phyloP scores from a whole-genome alignment of 2,113 vertebrate genomes.

The Sialia sialis region DNA sequence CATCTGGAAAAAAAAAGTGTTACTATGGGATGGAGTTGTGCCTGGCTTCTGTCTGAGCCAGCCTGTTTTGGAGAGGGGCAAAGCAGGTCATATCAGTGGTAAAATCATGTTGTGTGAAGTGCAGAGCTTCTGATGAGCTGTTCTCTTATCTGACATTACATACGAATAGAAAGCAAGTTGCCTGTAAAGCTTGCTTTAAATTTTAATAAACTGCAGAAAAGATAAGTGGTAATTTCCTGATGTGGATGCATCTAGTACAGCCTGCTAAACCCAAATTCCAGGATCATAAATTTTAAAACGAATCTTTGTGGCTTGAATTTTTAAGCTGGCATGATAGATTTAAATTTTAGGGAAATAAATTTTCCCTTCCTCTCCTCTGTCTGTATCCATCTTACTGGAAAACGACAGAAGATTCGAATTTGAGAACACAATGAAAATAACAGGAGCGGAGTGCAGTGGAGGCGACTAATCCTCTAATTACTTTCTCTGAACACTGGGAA shows the following conservation, averaged over 20 bases:
- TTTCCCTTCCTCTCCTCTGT: neutral
- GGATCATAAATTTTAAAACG: neutral
- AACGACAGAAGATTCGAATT: neutral
- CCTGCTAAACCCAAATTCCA: neutral
- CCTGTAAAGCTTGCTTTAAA: conserved; percentile 47
- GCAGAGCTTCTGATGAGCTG: neutral
- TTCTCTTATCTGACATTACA: neutral
- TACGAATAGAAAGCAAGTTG: conserved; percentile 12
- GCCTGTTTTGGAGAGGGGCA: neutral
- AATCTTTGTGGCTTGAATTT: conserved; percentile 1
- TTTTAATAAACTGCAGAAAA: conserved; percentile 30
- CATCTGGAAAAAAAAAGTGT: neutral
- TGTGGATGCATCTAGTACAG: neutral
- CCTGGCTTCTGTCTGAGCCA: neutral
- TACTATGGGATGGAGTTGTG: neutral
- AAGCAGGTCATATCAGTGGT: neutral
- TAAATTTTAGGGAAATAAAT: conserved; percentile 6
- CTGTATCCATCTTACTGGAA: neutral
- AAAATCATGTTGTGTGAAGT: conserved; percentile 3
- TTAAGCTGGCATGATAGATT: neutral
- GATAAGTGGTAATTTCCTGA: conserved; percentile 3
- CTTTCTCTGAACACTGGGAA: conserved; percentile 49
- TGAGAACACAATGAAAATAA: conserved; percentile 35
- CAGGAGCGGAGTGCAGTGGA: neutral
- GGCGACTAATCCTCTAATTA: conserved; percentile 54